Percentiles rank a stretch among this genome's conserved stretches.
phyloP scores from a whole-genome alignment of 1,140 invertebrate species.

The Drosophila simulans region DNA sequence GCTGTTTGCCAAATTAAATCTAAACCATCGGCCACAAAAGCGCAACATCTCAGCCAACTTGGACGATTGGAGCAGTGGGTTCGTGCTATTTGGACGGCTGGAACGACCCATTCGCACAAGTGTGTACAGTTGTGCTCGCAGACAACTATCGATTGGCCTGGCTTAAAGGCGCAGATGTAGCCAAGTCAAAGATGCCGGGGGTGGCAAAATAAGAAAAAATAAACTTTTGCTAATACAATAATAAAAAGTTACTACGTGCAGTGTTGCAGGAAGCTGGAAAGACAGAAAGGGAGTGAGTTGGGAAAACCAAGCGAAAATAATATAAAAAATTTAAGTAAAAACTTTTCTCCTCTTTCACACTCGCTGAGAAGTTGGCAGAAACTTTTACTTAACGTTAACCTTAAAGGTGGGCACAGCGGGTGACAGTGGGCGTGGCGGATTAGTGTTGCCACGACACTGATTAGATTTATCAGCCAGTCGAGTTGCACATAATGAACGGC shows the following conservation, averaged over 20 bases:
- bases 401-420: conserved; percentile 50
- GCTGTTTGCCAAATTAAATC: conserved; percentile 63
- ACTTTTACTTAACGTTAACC: conserved; percentile 66
- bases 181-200: conserved; percentile 56
- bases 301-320: conserved; percentile 33
- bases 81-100: not conserved
- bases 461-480: conserved; percentile 75
- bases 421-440: conserved; percentile 32
- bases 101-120: conserved; percentile 6
- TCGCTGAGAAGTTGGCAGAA: conserved; percentile 62
- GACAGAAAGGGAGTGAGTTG: not conserved
- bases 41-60: conserved; percentile 31
- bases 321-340: conserved; percentile 67
- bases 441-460: conserved; percentile 73
- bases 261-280: conserved; percentile 45
- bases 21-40: conserved; percentile 50
- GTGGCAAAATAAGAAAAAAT: conserved; percentile 43
- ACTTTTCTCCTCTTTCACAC: conserved; percentile 51
- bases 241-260: conserved; percentile 78
- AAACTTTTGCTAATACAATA: conserved; percentile 80
- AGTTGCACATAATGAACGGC: conserved; percentile 64
- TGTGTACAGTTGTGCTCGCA: conserved; percentile 53
- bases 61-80: not conserved
- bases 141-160: conserved; percentile 58
- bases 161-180: conserved; percentile 39